Evolutionary conservation across 2,888 invertebrate species (phyloP).

Genomic region (Dynastes grantii): DNA sequence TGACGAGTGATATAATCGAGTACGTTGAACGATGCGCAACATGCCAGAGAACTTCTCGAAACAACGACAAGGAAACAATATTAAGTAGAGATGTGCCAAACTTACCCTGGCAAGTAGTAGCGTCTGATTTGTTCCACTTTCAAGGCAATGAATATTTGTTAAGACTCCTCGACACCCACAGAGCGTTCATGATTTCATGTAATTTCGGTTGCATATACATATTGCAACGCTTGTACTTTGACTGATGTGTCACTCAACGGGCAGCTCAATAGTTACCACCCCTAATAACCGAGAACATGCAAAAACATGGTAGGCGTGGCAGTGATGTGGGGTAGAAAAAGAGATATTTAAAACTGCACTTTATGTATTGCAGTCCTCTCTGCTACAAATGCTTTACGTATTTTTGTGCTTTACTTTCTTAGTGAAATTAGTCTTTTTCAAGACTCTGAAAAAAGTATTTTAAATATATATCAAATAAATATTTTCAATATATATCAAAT

Average conservation of each 20-base stretch:
- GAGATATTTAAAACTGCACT: too few species aligned
- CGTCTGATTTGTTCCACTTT: neutral
- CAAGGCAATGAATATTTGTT: neutral
- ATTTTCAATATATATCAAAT: neutral
- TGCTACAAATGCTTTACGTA: too few species aligned
- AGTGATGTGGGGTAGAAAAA: too few species aligned
- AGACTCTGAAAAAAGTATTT: too few species aligned
- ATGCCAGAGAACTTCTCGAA: neutral
- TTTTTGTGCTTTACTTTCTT: too few species aligned
- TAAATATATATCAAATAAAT: neutral
- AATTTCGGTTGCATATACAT: too few species aligned
- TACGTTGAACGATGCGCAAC: neutral
- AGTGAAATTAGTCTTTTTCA: too few species aligned
- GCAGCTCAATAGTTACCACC: neutral
- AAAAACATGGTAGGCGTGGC: neutral
- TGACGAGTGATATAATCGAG: constrained; percentile 58
- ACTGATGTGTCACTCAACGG: neutral
- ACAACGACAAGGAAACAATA: neutral
- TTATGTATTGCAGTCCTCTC: too few species aligned
- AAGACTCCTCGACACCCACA: too few species aligned
- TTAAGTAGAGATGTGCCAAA: neutral
- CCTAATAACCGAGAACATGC: neutral
- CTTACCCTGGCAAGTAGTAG: neutral
- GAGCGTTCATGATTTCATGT: too few species aligned
- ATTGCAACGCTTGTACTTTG: too few species aligned